phyloP scores from a whole-genome alignment of 2,797 vertebrate genomes.

The Sebastes iracundus region DNA sequence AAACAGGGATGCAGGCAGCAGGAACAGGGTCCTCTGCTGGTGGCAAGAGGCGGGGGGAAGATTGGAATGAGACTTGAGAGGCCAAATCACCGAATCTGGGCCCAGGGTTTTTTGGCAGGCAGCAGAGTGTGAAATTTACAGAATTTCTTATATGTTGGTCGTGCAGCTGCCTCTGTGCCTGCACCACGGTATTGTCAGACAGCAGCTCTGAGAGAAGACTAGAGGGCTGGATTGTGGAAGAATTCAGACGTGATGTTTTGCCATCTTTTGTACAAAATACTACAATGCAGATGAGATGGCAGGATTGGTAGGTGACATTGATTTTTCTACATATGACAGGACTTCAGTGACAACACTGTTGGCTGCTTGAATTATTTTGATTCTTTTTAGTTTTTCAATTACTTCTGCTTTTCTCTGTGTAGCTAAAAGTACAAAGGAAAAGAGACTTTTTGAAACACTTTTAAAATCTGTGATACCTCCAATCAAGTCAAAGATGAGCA shows the following conservation, averaged over 20 bases:
- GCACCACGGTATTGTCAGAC: conserved; percentile 74
- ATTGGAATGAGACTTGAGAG: conserved; percentile 80
- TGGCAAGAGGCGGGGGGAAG: conserved; percentile 40
- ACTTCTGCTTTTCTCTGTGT: background rate
- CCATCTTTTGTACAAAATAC: conserved; percentile 50
- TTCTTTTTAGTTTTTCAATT: conserved; percentile 11
- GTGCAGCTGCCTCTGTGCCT: conserved; percentile 86
- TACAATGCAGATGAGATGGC: conserved; percentile 46
- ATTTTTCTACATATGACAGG: conserved; percentile 43
- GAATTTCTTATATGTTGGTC: conserved; percentile 87
- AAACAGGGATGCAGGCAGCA: conserved; percentile 65
- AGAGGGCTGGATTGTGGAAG: conserved; percentile 40
- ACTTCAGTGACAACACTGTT: conserved; percentile 19
- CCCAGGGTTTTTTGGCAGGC: conserved; percentile 87
- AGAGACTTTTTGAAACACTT: background rate
- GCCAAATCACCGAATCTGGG: conserved; percentile 87
- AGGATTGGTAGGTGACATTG: conserved; percentile 35
- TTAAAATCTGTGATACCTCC: background rate
- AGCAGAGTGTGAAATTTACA: conserved; percentile 90
- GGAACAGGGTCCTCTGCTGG: conserved; percentile 60
- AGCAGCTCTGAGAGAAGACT: conserved; percentile 38
- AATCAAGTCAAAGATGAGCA: background rate
- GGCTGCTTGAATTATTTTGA: background rate
- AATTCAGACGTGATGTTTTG: conserved; percentile 80
- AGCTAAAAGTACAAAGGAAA: conserved; percentile 3